A percentile compares a stretch with the other conserved stretches of the same genome.
phyloP scores from a whole-genome alignment of 2,113 vertebrate genomes.

The Tympanuchus pallidicinctus region DNA sequence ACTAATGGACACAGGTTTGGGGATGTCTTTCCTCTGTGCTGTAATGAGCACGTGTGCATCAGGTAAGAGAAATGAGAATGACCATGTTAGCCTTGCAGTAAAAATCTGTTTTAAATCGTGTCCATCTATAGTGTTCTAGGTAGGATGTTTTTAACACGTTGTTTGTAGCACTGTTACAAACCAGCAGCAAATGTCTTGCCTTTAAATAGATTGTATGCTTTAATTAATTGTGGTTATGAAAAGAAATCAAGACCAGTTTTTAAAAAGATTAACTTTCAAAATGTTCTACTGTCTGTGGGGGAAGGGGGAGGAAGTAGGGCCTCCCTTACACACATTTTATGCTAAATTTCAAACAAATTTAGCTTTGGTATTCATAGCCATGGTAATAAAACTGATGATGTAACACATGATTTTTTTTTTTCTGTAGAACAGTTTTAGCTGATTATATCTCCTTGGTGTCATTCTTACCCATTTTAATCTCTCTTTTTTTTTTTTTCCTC shows the following conservation, averaged over 20 bases:
- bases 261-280: background rate
- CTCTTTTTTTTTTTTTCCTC: background rate
- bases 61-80: background rate
- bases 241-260: background rate
- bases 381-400: conserved; percentile 30
- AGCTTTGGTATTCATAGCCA: background rate
- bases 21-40: background rate
- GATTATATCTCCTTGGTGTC: conserved; percentile 1
- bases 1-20: background rate
- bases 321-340: background rate
- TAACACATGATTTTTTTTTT: background rate
- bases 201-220: background rate
- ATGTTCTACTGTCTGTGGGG: background rate
- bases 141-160: background rate
- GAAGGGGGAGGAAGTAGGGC: background rate
- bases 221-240: background rate
- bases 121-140: background rate
- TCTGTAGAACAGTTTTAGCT: background rate
- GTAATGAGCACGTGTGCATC: background rate
- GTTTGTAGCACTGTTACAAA: background rate
- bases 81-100: background rate
- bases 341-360: background rate
- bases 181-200: background rate
- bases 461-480: background rate
- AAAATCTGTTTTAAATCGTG: background rate